phyloP scores from a whole-genome alignment of 2,797 vertebrate species.

The Nannoperca australis region DNA sequence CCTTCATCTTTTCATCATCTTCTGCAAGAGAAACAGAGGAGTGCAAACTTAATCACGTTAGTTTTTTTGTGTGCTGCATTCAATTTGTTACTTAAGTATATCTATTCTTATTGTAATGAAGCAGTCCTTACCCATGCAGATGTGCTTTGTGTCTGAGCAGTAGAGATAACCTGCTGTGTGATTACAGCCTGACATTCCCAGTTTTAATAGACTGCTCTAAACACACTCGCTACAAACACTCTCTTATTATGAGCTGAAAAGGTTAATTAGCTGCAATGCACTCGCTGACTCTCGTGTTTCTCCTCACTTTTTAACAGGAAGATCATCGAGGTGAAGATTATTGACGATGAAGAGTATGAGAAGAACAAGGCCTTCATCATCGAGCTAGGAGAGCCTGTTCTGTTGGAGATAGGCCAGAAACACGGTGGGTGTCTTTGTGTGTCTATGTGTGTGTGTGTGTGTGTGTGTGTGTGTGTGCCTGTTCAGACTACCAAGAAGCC shows the following conservation, averaged over 20 bases:
- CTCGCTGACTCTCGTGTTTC: neutral
- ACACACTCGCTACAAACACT: neutral
- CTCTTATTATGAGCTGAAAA: constrained; percentile 11
- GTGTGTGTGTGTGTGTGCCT: neutral
- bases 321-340: constrained; percentile 90
- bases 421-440: constrained; percentile 68
- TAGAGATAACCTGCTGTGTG: constrained; percentile 15
- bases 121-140: neutral
- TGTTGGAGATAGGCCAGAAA: constrained; percentile 87
- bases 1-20: constrained; percentile 23
- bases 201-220: constrained; percentile 17
- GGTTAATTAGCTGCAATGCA: constrained; percentile 1
- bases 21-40: constrained; percentile 5
- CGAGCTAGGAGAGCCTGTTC: constrained; percentile 87
- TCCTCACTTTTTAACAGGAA: constrained; percentile 79
- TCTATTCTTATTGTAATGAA: constrained; percentile 1
- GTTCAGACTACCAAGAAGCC: neutral
- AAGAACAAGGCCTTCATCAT: constrained; percentile 90
- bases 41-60: neutral
- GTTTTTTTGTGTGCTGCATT: neutral
- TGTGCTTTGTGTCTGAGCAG: constrained; percentile 3
- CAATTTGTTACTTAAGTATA: neutral
- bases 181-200: neutral
- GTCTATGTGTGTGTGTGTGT: neutral
- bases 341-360: constrained; percentile 91